Base-by-base conservation (phyloP, 2,113 vertebrate species). In the Mustela nigripes region DNA sequence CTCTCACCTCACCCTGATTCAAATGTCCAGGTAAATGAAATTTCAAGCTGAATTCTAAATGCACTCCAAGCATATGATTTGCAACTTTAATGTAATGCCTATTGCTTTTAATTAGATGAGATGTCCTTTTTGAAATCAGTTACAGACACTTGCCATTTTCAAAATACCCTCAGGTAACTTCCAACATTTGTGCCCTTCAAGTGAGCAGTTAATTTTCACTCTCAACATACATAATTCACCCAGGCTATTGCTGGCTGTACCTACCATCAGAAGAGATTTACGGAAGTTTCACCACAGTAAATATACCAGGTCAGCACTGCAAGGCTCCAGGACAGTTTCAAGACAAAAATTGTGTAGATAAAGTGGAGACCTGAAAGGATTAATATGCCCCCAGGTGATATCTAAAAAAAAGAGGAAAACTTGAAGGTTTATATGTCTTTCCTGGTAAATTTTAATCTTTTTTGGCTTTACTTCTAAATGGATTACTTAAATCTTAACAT, bases 121-220 rank as follows among this genome's bases (percentile, higher is more conserved):
- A 50, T 50, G 56, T 94, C 89, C 87, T 97, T 86, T 80, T 39
- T 80, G 42, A 98, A 92, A 88, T 95, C 95, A 63, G 92, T 76
- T 80, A 92, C 11, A 80, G 95, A 92, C 87, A 94, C 93, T 95
- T 79, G 56, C 81, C 84, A 95, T 97, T 98, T 95, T 73, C 4
- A 4, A 97, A 98, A 97, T 81, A 53, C 96, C 81, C 91, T 85
- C 81, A 69, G 96, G 97, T 79, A 96, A 31, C 97, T 96, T 60
- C 74, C 96, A 81, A 94, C 48, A 88, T 92, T 89, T 94, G 71
- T 87, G 97, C 78, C 92, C 95, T 97, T 97, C 71, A 91, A 95
- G 33, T 87, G 79, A 95, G 19, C 8, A 15, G 74, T 42, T 84
- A 8, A 36, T 36, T 76, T 69, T 94, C 94, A 89, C 60, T 89